Percentiles rank a stretch among this genome's conserved stretches.
Conservation (phyloP, 1,140 invertebrate species). For the Lasioglossum baleicum region DNA sequence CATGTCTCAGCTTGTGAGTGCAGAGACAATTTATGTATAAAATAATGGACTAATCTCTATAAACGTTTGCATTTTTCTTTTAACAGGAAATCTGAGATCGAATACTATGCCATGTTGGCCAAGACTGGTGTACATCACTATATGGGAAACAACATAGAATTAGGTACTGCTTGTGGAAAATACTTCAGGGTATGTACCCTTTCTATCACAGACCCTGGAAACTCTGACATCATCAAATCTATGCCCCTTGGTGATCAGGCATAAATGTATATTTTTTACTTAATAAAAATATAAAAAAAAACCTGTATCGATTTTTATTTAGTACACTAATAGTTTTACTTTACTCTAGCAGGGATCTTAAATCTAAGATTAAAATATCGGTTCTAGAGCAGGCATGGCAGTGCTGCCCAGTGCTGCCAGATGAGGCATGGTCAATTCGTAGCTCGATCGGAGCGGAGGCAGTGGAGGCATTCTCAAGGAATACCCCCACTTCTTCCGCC, state of each 20-base stretch:
- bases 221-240: slow-evolving; percentile 98
- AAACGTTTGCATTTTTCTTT: slow-evolving; percentile 33
- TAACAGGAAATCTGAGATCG: slow-evolving; percentile 97
- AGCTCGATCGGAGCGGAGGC: too few relatives aligned
- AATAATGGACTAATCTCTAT: neutral
- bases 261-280: slow-evolving; percentile 70
- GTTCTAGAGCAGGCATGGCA: too few relatives aligned
- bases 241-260: slow-evolving; percentile 87
- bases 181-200: slow-evolving; percentile 99
- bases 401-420: too few relatives aligned
- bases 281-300: slow-evolving; percentile 66
- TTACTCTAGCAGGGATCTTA: too few relatives aligned
- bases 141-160: slow-evolving; percentile 99
- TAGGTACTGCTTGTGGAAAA: slow-evolving; percentile 99
- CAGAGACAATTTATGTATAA: slow-evolving; percentile 27
- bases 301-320: neutral
- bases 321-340: too few relatives aligned
- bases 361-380: too few relatives aligned
- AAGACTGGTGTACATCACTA: slow-evolving; percentile 99
- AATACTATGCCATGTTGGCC: slow-evolving; percentile 99
- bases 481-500: too few relatives aligned
- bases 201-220: slow-evolving; percentile 99
- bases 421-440: too few relatives aligned
- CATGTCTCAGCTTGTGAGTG: slow-evolving; percentile 75
- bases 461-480: too few relatives aligned